These are phyloP conservation scores for Epinotia nisella DNA, from an alignment of 2,888 invertebrate species.

Conservation along the genomic window DNA sequence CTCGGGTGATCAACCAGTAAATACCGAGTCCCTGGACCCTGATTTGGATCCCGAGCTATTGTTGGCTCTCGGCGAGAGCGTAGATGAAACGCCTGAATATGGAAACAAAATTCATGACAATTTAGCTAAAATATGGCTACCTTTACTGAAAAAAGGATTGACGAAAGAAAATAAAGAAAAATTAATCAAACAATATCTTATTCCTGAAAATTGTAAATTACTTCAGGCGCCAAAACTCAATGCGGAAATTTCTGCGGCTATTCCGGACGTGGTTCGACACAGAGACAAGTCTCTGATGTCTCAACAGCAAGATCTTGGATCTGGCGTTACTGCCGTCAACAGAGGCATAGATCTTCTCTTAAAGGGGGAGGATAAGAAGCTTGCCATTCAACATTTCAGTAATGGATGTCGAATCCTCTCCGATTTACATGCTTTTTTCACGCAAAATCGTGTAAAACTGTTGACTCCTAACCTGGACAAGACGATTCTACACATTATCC, in stretches of 20 bases:
- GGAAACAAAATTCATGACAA: not conserved
- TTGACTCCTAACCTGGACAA: too few species aligned
- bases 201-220: not conserved
- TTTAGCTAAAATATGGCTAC: not conserved
- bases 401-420: too few species aligned
- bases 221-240: slow-evolving; percentile 4
- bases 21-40: not conserved
- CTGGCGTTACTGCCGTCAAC: too few species aligned
- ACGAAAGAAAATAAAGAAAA: not conserved
- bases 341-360: too few species aligned
- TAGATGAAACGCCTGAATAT: not conserved
- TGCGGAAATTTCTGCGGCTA: not conserved
- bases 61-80: not conserved
- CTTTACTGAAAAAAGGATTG: not conserved
- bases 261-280: too few species aligned
- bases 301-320: too few species aligned
- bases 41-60: not conserved
- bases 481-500: too few species aligned
- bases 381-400: too few species aligned
- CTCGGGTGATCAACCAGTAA: not conserved
- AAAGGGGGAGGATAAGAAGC: too few species aligned
- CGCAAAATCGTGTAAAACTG: too few species aligned
- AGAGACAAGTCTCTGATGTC: too few species aligned
- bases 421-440: too few species aligned
- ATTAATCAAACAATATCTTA: not conserved